phyloP scores from a whole-genome alignment of 2,113 vertebrate species.

The Chloroceryle aenea region DNA sequence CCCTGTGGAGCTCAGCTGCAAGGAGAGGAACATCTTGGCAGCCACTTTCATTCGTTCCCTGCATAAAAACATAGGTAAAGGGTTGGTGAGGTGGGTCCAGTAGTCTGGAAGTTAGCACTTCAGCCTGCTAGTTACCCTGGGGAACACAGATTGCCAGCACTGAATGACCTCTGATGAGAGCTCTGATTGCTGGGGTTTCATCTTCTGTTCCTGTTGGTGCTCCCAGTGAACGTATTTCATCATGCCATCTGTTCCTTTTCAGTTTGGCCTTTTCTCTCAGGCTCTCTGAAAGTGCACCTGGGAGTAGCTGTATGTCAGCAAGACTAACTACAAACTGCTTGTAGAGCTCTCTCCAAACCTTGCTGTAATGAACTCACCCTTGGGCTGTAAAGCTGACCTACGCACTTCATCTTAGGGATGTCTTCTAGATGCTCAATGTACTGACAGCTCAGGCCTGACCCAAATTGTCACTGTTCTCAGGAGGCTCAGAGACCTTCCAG shows the following conservation, averaged over 20 bases:
- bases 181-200: not conserved
- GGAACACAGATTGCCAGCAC: not conserved
- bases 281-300: not conserved
- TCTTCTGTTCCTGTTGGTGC: not conserved
- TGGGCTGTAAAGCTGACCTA: not conserved
- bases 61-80: slow-evolving; percentile 96
- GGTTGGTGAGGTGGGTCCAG: not conserved
- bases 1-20: slow-evolving; percentile 97
- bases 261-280: not conserved
- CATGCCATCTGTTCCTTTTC: not conserved
- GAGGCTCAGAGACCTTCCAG: slow-evolving; percentile 98
- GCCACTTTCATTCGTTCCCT: slow-evolving; percentile 98
- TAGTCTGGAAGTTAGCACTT: slow-evolving; percentile 11
- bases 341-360: not conserved
- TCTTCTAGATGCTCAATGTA: not conserved
- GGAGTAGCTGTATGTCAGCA: not conserved
- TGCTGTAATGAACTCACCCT: not conserved
- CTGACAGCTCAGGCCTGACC: not conserved
- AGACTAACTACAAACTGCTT: not conserved
- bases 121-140: not conserved
- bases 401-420: not conserved
- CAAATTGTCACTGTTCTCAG: slow-evolving; percentile 68
- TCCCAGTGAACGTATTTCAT: not conserved
- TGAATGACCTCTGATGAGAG: slow-evolving; percentile 7
- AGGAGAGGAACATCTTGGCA: slow-evolving; percentile 97